Conservation (phyloP, 2,113 vertebrate genomes). For the Anolis carolinensis region DNA sequence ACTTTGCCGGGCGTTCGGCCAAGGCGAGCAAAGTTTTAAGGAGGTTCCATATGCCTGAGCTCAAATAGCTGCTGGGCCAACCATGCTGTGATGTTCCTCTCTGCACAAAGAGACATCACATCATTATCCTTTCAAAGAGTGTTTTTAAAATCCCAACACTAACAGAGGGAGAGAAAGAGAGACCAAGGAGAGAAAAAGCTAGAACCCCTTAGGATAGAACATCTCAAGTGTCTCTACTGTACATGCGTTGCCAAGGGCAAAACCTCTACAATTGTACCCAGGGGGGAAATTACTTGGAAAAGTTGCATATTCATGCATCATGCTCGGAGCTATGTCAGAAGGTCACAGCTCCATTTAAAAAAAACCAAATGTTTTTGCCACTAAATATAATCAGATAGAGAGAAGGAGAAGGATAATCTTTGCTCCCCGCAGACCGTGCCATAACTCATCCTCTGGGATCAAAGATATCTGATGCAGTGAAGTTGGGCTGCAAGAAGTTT, state of each 20-base stretch:
- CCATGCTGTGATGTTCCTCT: background rate
- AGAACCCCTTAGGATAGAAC: background rate
- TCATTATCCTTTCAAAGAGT: background rate
- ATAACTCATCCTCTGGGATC: too few relatives aligned
- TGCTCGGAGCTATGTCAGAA: background rate
- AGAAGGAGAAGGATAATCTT: too few relatives aligned
- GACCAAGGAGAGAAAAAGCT: background rate
- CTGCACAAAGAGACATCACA: background rate
- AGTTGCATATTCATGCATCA: too few relatives aligned
- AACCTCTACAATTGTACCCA: background rate
- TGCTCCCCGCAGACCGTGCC: too few relatives aligned
- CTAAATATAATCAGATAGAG: too few relatives aligned
- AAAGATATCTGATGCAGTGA: too few relatives aligned
- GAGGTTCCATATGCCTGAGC: fast-evolving
- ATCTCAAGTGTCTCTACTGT: background rate
- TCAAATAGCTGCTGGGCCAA: background rate
- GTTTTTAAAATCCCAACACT: background rate
- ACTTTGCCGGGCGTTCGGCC: background rate
- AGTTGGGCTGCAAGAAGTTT: too few relatives aligned
- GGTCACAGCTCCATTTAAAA: background rate
- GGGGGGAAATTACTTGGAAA: background rate
- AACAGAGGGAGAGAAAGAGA: background rate
- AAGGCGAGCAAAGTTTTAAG: background rate
- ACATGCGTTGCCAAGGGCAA: background rate
- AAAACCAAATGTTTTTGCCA: too few relatives aligned